Conservation (phyloP, 64 coral and sea anemone species). For the Stichodactyla helianthus region DNA sequence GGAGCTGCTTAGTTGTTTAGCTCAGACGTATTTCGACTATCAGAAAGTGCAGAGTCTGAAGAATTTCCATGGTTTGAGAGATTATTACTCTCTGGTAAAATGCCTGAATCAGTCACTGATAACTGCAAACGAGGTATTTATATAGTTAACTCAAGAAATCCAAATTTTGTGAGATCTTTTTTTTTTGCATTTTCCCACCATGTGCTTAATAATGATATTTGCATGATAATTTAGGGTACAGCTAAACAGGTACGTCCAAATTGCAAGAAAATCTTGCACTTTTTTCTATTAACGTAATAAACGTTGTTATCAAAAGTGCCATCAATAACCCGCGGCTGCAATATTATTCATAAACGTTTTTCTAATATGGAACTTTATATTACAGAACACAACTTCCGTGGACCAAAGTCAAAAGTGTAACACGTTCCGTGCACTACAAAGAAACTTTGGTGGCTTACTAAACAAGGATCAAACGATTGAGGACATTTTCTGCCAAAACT, state of each 20-base stretch:
- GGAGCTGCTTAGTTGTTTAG: conserved; percentile 47
- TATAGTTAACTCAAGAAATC: no score
- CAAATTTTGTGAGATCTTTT: neutral
- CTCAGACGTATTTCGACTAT: conserved; percentile 77
- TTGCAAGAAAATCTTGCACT: no score
- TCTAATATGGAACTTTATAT: neutral
- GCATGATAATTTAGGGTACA: no score
- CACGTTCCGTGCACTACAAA: conserved; percentile 63
- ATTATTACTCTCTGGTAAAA: conserved; percentile 92
- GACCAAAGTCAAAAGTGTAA: neutral
- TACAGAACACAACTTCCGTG: neutral
- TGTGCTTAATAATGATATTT: no score
- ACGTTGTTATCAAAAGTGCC: no score
- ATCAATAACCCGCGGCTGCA: no score
- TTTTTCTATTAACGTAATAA: no score
- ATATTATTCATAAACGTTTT: no score
- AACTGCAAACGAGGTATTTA: neutral
- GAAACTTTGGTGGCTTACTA: conserved; percentile 85
- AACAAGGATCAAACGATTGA: neutral
- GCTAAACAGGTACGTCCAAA: no score
- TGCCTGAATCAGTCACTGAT: conserved; percentile 5
- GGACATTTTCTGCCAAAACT: neutral
- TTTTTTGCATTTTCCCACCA: no score
- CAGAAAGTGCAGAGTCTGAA: conserved; percentile 47
- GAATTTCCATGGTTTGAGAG: conserved; percentile 89